Base-by-base conservation (phyloP, 35 echinoderm and acorn worm species). In the Ophioderma brevispina region DNA sequence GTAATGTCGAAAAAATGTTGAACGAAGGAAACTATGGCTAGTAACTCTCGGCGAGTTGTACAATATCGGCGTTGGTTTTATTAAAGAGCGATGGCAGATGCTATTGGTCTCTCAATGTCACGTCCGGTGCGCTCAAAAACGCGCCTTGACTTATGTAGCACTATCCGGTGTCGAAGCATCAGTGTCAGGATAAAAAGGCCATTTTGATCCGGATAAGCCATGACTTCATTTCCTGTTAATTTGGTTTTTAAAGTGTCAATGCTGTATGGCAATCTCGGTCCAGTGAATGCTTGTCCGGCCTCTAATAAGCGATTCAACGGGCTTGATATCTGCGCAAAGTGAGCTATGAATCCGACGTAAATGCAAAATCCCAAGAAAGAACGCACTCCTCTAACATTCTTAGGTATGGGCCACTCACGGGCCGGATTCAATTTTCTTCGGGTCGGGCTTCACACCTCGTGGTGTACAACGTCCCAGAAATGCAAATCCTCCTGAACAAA, bases 141-240 rank as follows among this genome's bases (percentile, higher is more conserved):
- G 40, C 93, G 94, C 3, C 13, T 75, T 96, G 87, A 14, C 91
- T 90, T 40, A 96, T 1, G 80, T 76, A 0, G 84, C 85, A 5
- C 94, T 90, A 87, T 23, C 77, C 91, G 33, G 21, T 64, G 23
- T 92, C 78, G 81, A 90, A 19, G 95, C 91, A 91, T 97, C 95
- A 0, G 95, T 93, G 35, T 97, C 1, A 97, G 36, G 31, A 97
- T 90, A 42, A 90, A 93, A 4, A 56, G 41, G 17, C 79, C 82
- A 0, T 90, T 13, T 43, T 81, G n/a, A 55, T 0, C 76, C 3
- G 91, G 93, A 28, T 86, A 87, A 0, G 93, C 40, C 82, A 94
- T 78, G 0, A 90, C 87, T 34, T 70, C 32, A 17, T 37, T 17
- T 0, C 76, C 3, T 0, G 52, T 90, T 21, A 94, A 55, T 40